Base-by-base conservation (phyloP, 2,888 invertebrate genomes). In the Lumbricus terrestris region DNA sequence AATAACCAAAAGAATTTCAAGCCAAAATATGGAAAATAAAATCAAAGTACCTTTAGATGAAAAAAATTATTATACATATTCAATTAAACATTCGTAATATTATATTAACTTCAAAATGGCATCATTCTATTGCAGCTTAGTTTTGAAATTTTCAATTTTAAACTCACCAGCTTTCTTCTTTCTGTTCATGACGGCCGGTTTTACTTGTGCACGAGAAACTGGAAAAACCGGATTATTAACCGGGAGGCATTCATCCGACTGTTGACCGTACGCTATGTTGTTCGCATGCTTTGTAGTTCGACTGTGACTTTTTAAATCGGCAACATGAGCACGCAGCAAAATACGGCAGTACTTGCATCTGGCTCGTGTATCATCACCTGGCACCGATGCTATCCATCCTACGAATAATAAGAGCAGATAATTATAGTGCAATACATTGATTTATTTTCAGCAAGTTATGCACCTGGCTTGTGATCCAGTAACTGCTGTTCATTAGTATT, bases 251-350 rank as follows among this genome's bases (percentile, higher is more conserved):
- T 85, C 85, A 20, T 34, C 35, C 4, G 37, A 85, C n/a, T 34
- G 85, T 23, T 85, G 34, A 6, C 85, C 85, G 16, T 85, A 85
- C 8, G 85, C 85, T 34, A 85, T 85, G 85, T 85, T 85, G 85
- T 37, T 85, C 29, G 85, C 85, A 16, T 85, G 85, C 35, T 85
- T 85, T 37, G 85, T 85, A 13, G 85, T 85, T 85, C 85, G 34
- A 33, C 85, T 85, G 85, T 85, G 85, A 85, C 37, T 85, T 35
- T 85, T 85, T 23, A 85, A 37, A 37, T 85, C 85, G 85, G 85
- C 85, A 29, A 85, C 34, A 85, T 85, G 85, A 85, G 85, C 85
- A 13, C 85, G 85, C 85, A 85, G 35, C 37, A 85, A 37, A 35
- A 85, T 85, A 37, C 85, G 37, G 37, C 85, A 85, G 37, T 85